Base-by-base conservation (phyloP, 2,797 vertebrate genomes). In the Ctenosaura bakeri region DNA sequence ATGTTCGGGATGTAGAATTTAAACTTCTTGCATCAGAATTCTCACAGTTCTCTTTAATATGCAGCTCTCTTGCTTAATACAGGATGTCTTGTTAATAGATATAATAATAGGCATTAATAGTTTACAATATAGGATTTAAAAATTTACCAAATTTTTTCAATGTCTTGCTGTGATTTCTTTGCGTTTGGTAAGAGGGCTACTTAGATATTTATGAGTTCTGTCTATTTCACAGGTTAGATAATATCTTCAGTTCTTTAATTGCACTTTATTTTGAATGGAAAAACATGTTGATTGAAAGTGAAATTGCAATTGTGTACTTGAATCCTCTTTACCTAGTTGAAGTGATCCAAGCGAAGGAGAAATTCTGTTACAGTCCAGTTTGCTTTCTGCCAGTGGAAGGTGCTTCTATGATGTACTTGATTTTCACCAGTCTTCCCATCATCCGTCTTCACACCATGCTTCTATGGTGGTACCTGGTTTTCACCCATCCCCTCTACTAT, bases 31-130 rank as follows among this genome's bases (percentile, higher is more conserved):
- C 24, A 38, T 78, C 35, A 69, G 3, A 1, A 69, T 88, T 54
- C 73, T 95, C 94, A 90, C 42, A 4, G 0, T 89, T 32, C 74
- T 91, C 74, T 94, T 91, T 90, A 87, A 88, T 74, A 82, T 94
- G 77, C 87, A 94, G 26, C 83, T 92, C 93, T 94, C 69, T 92
- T 82, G 32, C 38, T 50, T 86, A 1, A n/a, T 88, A 42, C 86
- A 89, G 22, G 22, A 32, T 83, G 90, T n/a, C 56, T 64, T 87
- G 76, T 91, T 88, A 62, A 32, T 93, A 3, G 89, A 38, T 83
- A 35, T 69, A 32, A 69, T 32, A 0, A 32, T 69, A 69, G 66
- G 32, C 29, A 73, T 84, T 90, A 93, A 26, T 62, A 38, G 86
- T n/a, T 14, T 85, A 90, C 93, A 89, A 64, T 89, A 80, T 85